phyloP scores from a whole-genome alignment of 2,113 vertebrate genomes.

The Cacatua alba region DNA sequence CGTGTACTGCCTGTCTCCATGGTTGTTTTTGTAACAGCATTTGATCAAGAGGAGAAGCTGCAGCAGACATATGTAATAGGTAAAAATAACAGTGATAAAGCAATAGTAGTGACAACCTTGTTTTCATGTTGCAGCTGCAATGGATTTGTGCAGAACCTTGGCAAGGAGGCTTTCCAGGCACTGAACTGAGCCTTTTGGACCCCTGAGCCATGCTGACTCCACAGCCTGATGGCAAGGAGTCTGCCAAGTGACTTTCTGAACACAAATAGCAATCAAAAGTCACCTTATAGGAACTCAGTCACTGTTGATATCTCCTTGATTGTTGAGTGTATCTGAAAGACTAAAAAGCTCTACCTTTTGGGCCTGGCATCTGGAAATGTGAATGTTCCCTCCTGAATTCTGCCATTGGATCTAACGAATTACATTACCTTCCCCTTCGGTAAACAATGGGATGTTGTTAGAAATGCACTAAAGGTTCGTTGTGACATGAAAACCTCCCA shows the following conservation, averaged over 20 bases:
- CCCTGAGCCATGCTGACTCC: not conserved
- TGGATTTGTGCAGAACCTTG: not conserved
- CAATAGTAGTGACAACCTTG: not conserved
- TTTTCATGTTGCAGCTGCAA: not conserved
- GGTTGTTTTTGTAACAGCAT: not conserved
- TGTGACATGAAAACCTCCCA: constrained; percentile 25
- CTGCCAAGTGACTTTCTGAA: not conserved
- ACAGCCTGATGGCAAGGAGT: not conserved
- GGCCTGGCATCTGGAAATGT: not conserved
- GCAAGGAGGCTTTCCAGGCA: not conserved
- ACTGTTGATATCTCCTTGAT: not conserved
- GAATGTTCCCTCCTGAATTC: not conserved
- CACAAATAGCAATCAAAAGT: not conserved
- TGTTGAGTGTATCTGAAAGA: not conserved
- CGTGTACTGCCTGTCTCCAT: not conserved
- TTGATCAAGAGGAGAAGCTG: not conserved
- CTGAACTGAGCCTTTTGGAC: not conserved
- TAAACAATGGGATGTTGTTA: not conserved
- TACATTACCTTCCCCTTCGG: not conserved
- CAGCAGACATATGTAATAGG: not conserved
- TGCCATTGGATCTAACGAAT: not conserved
- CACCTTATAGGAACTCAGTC: not conserved
- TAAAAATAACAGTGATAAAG: not conserved
- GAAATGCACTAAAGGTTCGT: not conserved
- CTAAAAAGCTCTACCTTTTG: not conserved